These are phyloP conservation scores for Andrena haemorrhoa DNA, from an alignment of 2,888 invertebrate genomes.

Conservation along the genomic window DNA sequence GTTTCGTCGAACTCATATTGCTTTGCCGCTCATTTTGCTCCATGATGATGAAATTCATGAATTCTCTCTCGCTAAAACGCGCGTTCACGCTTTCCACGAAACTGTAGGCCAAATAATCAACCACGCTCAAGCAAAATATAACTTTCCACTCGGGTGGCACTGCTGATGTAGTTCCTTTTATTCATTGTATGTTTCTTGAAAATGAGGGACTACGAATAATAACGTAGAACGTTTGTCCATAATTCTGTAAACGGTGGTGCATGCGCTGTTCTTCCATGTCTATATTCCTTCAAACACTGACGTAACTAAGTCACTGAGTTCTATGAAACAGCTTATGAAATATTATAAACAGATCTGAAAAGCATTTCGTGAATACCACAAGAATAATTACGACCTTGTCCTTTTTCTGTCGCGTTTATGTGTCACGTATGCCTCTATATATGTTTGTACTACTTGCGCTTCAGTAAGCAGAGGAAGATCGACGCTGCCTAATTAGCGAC, in stretches of 20 bases:
- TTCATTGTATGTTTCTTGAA: neutral
- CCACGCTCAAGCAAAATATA: neutral
- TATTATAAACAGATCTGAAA: conserved; percentile 28
- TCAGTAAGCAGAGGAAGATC: conserved; percentile 46
- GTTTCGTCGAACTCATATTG: neutral
- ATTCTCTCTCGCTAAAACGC: neutral
- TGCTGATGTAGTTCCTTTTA: neutral
- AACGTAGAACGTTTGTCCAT: neutral
- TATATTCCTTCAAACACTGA: too few species aligned
- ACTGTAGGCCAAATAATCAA: neutral
- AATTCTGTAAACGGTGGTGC: too few species aligned
- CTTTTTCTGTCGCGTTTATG: conserved; percentile 11
- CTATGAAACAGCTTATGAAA: neutral
- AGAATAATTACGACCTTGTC: neutral
- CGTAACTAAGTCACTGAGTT: too few species aligned
- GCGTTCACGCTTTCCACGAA: neutral
- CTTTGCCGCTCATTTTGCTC: neutral
- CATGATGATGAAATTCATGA: neutral
- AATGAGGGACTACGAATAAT: neutral
- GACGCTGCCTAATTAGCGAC: conserved; percentile 67
- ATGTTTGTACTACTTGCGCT: conserved; percentile 46
- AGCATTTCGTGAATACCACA: neutral
- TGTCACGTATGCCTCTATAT: conserved; percentile 45
- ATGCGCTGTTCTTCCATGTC: too few species aligned
- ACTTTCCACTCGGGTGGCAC: neutral